Conservation (phyloP, 1,140 invertebrate genomes). For the Drosophila nasuta region DNA sequence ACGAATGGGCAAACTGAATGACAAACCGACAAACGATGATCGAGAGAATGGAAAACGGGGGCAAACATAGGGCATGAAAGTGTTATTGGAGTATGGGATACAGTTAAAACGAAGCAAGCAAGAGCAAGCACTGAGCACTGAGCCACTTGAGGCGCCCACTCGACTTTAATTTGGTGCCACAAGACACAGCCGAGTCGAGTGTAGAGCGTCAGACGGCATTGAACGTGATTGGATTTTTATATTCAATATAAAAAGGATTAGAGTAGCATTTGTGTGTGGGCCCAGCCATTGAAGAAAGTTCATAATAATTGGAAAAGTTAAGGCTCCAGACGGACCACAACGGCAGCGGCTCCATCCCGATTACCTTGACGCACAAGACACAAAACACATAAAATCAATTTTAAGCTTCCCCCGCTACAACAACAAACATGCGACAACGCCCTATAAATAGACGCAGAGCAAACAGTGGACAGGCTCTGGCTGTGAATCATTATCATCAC, state of each 20-base stretch:
- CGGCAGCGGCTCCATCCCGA: background rate
- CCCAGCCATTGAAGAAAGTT: conserved; percentile 62
- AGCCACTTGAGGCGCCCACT: conserved; percentile 62
- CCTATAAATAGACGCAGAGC: conserved; percentile 43
- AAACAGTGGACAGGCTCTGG: background rate
- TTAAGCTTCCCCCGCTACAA: conserved; percentile 34
- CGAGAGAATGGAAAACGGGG: background rate
- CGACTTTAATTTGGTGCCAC: conserved; percentile 71
- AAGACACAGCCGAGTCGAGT: conserved; percentile 40
- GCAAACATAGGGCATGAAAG: background rate
- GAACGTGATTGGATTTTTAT: conserved; percentile 79
- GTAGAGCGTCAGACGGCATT: conserved; percentile 28
- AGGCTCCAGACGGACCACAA: conserved; percentile 34
- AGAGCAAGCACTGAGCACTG: conserved; percentile 1
- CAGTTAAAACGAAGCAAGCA: conserved; percentile 15
- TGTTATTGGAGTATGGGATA: conserved; percentile 8
- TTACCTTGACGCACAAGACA: conserved; percentile 14
- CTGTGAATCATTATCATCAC: conserved; percentile 22
- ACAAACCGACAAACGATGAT: conserved; percentile 42
- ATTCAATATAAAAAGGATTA: conserved; percentile 84
- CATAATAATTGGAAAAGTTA: conserved; percentile 83
- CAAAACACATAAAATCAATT: conserved; percentile 66
- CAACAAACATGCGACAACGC: background rate
- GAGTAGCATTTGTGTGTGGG: conserved; percentile 56
- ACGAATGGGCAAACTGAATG: conserved; percentile 49